These are phyloP conservation scores for Steromphala cineraria DNA, from an alignment of 2,888 invertebrate species.

Conservation along the genomic window DNA sequence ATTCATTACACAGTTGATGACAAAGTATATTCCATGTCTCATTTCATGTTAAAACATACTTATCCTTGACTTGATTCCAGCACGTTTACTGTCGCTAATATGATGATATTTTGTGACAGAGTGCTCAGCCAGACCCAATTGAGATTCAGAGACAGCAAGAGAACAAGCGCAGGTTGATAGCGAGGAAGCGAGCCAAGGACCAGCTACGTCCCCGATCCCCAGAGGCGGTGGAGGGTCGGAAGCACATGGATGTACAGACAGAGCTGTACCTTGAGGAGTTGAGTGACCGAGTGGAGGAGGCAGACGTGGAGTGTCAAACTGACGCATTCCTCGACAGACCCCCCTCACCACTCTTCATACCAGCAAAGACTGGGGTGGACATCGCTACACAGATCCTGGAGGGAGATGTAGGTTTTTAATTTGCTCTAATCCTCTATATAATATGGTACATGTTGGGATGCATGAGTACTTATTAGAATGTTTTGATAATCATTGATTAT, in stretches of 20 bases:
- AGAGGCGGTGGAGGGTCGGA: constrained; percentile 87
- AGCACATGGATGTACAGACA: constrained; percentile 92
- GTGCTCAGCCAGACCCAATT: constrained; percentile 78
- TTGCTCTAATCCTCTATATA: too few species aligned
- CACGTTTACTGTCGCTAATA: too few species aligned
- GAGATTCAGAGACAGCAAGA: constrained; percentile 78
- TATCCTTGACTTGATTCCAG: not conserved
- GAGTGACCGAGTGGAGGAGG: constrained; percentile 78
- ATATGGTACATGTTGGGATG: too few species aligned
- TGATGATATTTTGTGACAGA: constrained; percentile 74
- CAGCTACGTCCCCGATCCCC: constrained; percentile 82
- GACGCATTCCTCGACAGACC: constrained; percentile 90
- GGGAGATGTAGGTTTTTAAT: constrained; percentile 83
- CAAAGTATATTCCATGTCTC: not conserved
- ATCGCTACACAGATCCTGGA: constrained; percentile 90
- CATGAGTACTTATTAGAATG: too few species aligned
- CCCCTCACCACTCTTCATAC: constrained; percentile 85
- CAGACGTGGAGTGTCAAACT: constrained; percentile 89
- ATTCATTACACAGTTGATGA: too few species aligned
- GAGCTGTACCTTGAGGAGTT: constrained; percentile 92
- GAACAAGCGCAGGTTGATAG: constrained; percentile 84
- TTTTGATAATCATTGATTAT: too few species aligned
- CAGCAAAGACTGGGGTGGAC: constrained; percentile 88
- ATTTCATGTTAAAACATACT: not conserved
- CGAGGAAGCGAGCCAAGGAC: constrained; percentile 83